These are phyloP conservation scores for Lasioglossum vierecki DNA, from an alignment of 2,888 invertebrate genomes.

Conservation along the genomic window DNA sequence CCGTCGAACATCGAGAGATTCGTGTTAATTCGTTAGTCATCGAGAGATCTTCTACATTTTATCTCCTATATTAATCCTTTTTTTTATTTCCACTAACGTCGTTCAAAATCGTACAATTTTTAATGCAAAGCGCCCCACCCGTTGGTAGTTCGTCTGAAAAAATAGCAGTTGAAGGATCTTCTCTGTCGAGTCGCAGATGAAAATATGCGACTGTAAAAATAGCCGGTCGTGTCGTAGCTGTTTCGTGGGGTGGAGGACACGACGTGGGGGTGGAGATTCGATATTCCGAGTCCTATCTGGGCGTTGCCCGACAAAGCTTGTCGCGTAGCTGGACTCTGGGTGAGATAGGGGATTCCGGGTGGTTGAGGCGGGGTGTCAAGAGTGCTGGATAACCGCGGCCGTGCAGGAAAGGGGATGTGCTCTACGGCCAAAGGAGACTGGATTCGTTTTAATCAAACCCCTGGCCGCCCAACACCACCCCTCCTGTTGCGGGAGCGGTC, in stretches of 20 bases:
- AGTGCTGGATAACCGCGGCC: constrained; percentile 50
- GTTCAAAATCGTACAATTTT: background rate
- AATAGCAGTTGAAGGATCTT: background rate
- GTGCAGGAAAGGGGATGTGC: constrained; percentile 34
- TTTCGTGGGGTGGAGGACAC: constrained; percentile 18
- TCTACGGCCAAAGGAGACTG: constrained; percentile 36
- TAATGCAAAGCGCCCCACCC: background rate
- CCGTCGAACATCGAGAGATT: background rate
- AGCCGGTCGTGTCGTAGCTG: constrained; percentile 25
- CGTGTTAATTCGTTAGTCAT: background rate
- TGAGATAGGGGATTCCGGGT: constrained; percentile 8
- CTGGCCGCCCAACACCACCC: background rate
- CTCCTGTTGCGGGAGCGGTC: constrained; percentile 5
- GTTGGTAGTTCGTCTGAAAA: background rate
- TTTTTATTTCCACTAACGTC: background rate
- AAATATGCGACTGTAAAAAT: constrained; percentile 57
- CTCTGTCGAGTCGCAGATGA: constrained; percentile 22
- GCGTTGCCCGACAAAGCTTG: constrained; percentile 76
- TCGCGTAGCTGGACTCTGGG: constrained; percentile 52
- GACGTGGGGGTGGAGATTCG: constrained; percentile 57
- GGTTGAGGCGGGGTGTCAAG: constrained; percentile 36
- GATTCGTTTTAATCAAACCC: constrained; percentile 64
- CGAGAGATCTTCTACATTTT: background rate
- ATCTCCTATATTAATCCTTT: background rate
- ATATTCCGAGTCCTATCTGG: constrained; percentile 73